Conservation (phyloP, 2,888 invertebrate species). For the Eutolmus rufibarbis region DNA sequence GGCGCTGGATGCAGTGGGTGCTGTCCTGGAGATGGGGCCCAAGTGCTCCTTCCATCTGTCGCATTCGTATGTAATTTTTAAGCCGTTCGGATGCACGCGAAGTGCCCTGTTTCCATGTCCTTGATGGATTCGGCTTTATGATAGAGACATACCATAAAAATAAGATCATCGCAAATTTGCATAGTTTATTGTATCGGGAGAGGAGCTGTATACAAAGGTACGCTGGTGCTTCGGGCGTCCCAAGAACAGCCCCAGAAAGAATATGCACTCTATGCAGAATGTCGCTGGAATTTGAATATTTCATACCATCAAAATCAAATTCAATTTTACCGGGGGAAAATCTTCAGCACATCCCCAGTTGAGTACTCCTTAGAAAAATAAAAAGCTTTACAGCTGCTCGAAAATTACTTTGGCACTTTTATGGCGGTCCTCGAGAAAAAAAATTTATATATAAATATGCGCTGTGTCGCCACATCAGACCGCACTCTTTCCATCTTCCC, state of each 20-base stretch:
- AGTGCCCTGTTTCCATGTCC: not conserved
- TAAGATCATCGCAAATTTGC: slow-evolving; percentile 25
- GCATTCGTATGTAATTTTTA: slow-evolving; percentile 14
- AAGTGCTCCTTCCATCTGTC: not conserved
- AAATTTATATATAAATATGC: not conserved
- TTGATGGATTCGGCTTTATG: slow-evolving; percentile 16
- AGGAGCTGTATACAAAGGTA: not conserved
- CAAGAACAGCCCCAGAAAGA: not conserved
- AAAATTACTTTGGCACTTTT: not conserved
- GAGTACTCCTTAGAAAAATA: not conserved
- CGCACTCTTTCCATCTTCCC: not conserved
- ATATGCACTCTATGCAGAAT: slow-evolving; percentile 7
- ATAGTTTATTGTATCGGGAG: slow-evolving; percentile 11
- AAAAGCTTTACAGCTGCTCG: not conserved
- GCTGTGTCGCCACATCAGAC: not conserved
- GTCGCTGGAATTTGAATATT: slow-evolving; percentile 10
- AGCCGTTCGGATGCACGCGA: not conserved
- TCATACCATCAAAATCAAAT: slow-evolving; percentile 28
- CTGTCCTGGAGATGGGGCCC: not conserved
- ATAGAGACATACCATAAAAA: slow-evolving; percentile 15
- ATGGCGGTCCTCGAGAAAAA: not conserved
- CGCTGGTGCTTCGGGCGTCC: not conserved
- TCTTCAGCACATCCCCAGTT: not conserved
- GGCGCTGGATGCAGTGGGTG: not conserved
- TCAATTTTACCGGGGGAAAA: slow-evolving; percentile 10